A percentile compares a stretch with the other conserved stretches of the same genome.
Evolutionary conservation across 2,888 invertebrate species (phyloP).

Genomic region (Phlogophora meticulosa): DNA sequence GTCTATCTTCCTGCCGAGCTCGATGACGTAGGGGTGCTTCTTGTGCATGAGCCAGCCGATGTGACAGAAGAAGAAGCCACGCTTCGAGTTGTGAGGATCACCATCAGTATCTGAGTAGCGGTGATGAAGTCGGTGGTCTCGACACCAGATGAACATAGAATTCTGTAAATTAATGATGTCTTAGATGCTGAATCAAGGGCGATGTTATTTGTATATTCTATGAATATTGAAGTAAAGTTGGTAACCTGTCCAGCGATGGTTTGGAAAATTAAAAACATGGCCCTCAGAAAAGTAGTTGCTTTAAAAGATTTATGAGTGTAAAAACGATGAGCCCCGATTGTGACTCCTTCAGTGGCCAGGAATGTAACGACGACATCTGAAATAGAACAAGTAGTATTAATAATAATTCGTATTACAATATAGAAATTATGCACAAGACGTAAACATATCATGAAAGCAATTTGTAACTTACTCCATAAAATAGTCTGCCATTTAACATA

Average conservation of each 20-base stretch:
- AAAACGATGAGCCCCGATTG: slow-evolving; percentile 95
- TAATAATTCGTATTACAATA: too few species aligned
- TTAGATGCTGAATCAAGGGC: neutral
- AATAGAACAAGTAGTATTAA: slow-evolving; percentile 35
- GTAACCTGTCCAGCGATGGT: slow-evolving; percentile 95
- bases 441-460: neutral
- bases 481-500: slow-evolving; percentile 69
- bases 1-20: slow-evolving; percentile 93
- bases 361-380: slow-evolving; percentile 48
- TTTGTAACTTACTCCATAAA: slow-evolving; percentile 76
- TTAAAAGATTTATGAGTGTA: slow-evolving; percentile 95
- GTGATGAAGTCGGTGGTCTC: slow-evolving; percentile 96
- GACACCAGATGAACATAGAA: slow-evolving; percentile 94
- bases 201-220: neutral
- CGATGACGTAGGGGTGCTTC: slow-evolving; percentile 94
- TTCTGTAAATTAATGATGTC: slow-evolving; percentile 89
- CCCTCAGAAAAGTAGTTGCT: slow-evolving; percentile 92
- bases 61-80: slow-evolving; percentile 97
- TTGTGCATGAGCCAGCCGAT: slow-evolving; percentile 96
- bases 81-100: slow-evolving; percentile 95
- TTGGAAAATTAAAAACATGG: slow-evolving; percentile 92
- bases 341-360: slow-evolving; percentile 92
- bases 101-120: slow-evolving; percentile 93
- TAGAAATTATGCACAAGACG: neutral
- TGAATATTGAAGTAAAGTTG: neutral